Evolutionary conservation across 2,797 vertebrate species (phyloP), one percentile per base, ranked within the genome.

Genomic region (Myotis findleyi): DNA sequence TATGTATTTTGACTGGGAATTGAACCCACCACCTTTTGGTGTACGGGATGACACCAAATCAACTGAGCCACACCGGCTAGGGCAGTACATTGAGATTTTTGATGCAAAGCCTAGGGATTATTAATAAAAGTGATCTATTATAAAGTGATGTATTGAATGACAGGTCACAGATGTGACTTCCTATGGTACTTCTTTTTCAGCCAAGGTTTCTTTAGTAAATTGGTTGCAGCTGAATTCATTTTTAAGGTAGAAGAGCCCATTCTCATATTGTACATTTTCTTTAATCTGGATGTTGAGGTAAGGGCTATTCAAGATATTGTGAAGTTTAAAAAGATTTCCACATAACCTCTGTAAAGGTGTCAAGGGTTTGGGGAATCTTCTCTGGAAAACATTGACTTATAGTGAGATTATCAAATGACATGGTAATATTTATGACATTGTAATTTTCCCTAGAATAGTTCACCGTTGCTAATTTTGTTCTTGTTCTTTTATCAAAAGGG

Each of bases 291-390:
- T 66, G 44, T 87, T 82, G 75, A 86, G 71, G 38, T 75, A 66
- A 87, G 53, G 66, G 27, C 59, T 92, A 55, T 33, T 94, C 55
- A 88, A 64, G 57, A n/a, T 53, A 94, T 96, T 82, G 27, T 95
- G 59, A 85, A 23, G 23, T 84, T 91, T 85, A 53, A 84, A 90
- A 85, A 90, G 82, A 75, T 89, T 86, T 85, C 83, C 12, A 44
- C 7, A 21, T 51, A 69, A 53, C 85, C 38, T 89, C 6, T 93
- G 1, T 95, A 84, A 92, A 92, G 69, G 23, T 87, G 75, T 49
- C 11, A 25, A 75, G 69, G 3, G 7, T 49, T 33, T 82, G 62
- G 59, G 27, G 41, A 75, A 57, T 17, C n/a, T 7, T 89, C 11
- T 89, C 36, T 91, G 85, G 66, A 79, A 94, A 93, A 75, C 47